Conservation (phyloP, 2,113 vertebrate species). For the Nothoprocta pentlandii region DNA sequence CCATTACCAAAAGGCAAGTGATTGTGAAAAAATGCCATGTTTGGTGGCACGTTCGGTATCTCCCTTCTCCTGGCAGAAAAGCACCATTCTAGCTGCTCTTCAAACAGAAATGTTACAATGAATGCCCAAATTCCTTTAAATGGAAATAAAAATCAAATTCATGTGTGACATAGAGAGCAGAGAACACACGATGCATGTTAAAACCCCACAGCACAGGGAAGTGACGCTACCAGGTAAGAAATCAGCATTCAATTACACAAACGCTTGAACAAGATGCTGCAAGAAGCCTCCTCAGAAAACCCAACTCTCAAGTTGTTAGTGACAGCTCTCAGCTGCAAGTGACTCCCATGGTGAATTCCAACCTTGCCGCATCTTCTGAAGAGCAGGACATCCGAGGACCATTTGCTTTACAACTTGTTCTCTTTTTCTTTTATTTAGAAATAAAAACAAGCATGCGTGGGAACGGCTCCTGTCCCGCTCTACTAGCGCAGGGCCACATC, state of each 20-base stretch:
- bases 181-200: background rate
- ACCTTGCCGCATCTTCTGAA: background rate
- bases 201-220: background rate
- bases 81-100: background rate
- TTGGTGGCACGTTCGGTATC: no score
- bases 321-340: background rate
- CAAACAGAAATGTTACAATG: background rate
- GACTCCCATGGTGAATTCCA: background rate
- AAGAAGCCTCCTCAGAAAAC: background rate
- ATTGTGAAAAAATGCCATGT: background rate
- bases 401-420: background rate
- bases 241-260: background rate
- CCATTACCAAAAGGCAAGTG: accelerated
- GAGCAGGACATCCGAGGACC: background rate
- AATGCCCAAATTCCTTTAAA: background rate
- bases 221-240: background rate
- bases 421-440: background rate
- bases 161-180: background rate
- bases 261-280: background rate
- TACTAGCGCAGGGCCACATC: background rate
- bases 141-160: background rate
- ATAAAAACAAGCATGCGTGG: no score
- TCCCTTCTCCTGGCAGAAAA: background rate
- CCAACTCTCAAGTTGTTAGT: background rate
- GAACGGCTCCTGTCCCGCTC: no score